Percentiles rank a stretch among this genome's conserved stretches.
These are phyloP conservation scores for Pammene fasciana DNA, from an alignment of 2,888 invertebrate species.

Conservation along the genomic window DNA sequence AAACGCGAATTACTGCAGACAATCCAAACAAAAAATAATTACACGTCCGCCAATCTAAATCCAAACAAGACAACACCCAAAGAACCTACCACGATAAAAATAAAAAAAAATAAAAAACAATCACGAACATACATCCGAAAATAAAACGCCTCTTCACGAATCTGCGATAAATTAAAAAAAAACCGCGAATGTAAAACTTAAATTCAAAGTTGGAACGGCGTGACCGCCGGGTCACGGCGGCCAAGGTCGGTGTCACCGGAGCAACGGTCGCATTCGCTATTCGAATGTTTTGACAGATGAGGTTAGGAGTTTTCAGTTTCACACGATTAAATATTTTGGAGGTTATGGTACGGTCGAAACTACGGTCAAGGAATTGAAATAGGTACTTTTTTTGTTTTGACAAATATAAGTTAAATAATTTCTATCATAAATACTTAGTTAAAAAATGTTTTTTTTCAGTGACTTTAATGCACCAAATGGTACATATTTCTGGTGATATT, in stretches of 20 bases:
- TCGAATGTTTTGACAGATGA: constrained; percentile 40
- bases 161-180: constrained; percentile 17
- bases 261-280: constrained; percentile 44
- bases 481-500: no score
- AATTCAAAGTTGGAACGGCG: constrained; percentile 43
- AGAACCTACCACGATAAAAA: not conserved
- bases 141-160: constrained; percentile 26
- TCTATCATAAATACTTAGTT: no score
- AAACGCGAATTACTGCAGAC: constrained; percentile 5
- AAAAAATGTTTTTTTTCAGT: no score
- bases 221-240: constrained; percentile 46
- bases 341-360: constrained; percentile 5
- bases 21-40: constrained; percentile 18
- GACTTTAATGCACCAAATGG: no score
- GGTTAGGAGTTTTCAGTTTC: constrained; percentile 36
- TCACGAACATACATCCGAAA: constrained; percentile 6
- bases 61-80: constrained; percentile 38
- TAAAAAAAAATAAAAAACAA: constrained; percentile 20
- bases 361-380: not conserved
- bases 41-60: constrained; percentile 32
- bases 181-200: constrained; percentile 24
- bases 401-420: not conserved
- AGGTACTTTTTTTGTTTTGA: not conserved
- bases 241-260: constrained; percentile 49
- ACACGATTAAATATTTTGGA: constrained; percentile 28